These are phyloP conservation scores for Choloepus hoffmanni DNA, from an alignment of 2,113 vertebrate species.

Conservation along the genomic window DNA sequence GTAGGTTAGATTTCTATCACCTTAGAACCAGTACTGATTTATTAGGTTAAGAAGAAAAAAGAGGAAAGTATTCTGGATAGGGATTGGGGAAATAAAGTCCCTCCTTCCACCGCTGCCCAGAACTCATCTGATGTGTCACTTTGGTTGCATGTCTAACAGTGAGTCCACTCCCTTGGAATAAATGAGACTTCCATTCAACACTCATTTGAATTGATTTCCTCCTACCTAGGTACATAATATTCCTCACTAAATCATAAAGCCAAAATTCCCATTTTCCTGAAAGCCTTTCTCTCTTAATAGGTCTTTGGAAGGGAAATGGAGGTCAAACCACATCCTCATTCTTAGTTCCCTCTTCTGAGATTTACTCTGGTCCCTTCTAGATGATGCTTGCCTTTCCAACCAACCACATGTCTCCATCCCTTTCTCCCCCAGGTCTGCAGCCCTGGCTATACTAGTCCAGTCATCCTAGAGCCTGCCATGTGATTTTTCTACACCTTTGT, in stretches of 20 bases:
- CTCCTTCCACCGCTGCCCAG: too few species aligned
- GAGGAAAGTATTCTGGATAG: background rate
- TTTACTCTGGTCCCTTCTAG: background rate
- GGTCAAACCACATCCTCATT: background rate
- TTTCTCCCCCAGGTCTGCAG: background rate
- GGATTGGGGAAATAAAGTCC: background rate
- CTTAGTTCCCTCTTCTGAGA: background rate
- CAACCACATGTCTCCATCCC: rapidly evolving
- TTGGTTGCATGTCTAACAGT: background rate
- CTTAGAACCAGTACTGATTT: background rate
- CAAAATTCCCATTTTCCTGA: background rate
- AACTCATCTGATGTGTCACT: background rate
- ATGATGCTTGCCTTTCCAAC: background rate
- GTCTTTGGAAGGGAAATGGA: background rate
- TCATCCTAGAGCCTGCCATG: background rate
- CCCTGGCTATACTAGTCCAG: background rate
- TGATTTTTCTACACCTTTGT: background rate
- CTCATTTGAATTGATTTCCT: background rate
- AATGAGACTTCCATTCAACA: background rate
- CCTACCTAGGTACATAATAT: background rate
- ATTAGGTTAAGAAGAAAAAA: background rate
- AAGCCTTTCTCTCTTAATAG: background rate
- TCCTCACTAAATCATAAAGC: background rate
- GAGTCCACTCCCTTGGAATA: background rate
- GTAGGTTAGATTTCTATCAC: background rate